Evolutionary conservation across 2,888 invertebrate species (phyloP).

Genomic region (Cancer borealis): DNA sequence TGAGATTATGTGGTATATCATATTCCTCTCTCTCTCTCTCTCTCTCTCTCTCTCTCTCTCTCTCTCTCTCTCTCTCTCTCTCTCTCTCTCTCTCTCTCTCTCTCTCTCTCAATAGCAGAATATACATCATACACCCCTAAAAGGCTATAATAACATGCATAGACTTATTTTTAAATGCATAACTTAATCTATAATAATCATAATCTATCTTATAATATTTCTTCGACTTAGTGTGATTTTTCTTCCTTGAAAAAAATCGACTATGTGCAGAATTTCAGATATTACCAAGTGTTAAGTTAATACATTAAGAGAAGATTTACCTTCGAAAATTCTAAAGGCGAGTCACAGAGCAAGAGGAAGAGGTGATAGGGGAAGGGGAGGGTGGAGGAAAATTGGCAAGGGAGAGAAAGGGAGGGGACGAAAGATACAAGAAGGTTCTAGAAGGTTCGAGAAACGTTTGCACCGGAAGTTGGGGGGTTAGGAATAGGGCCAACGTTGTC

Average conservation of each 20-base stretch:
- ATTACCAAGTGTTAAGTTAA: too few species aligned
- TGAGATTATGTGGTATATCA: neutral
- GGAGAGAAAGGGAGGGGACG: neutral
- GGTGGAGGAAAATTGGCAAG: neutral
- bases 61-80: constrained; percentile 1
- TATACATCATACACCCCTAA: neutral
- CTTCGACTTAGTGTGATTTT: too few species aligned
- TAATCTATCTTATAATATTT: too few species aligned
- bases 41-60: constrained; percentile 1
- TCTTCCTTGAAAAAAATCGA: too few species aligned
- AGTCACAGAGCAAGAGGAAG: neutral
- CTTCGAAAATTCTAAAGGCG: neutral
- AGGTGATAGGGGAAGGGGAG: neutral
- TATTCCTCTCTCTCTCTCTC: neutral
- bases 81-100: constrained; percentile 1
- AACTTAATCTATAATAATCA: neutral
- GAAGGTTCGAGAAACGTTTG: constrained; percentile 58
- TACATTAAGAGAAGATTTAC: too few species aligned
- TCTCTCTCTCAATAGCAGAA: neutral
- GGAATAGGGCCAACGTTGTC: neutral
- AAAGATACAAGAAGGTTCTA: constrained; percentile 35
- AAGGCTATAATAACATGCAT: too few species aligned
- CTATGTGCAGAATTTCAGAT: too few species aligned
- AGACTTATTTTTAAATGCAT: too few species aligned
- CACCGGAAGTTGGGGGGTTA: constrained; percentile 49